phyloP scores from a whole-genome alignment of 2,113 vertebrate species.

The Excalfactoria chinensis region DNA sequence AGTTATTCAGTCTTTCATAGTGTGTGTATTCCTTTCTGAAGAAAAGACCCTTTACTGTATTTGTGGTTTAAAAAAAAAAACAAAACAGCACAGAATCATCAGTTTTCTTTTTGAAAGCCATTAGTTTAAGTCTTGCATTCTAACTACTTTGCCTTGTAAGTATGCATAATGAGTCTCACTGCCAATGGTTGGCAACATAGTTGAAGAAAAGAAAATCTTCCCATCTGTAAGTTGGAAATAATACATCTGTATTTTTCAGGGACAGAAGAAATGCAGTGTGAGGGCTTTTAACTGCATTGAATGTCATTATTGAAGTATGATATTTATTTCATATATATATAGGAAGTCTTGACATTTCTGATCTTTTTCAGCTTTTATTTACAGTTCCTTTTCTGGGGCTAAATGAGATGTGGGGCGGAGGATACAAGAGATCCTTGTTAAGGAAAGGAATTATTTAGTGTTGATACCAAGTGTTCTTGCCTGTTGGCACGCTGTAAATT shows the following conservation, averaged over 20 bases:
- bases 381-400: background rate
- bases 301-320: background rate
- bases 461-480: background rate
- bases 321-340: background rate
- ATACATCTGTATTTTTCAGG: background rate
- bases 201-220: background rate
- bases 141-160: background rate
- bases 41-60: background rate
- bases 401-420: background rate
- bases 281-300: background rate
- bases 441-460: background rate
- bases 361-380: background rate
- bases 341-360: background rate
- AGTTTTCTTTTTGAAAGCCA: background rate
- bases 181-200: background rate
- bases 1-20: background rate
- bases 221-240: background rate
- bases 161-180: background rate
- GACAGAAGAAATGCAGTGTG: background rate
- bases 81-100: background rate
- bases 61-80: background rate
- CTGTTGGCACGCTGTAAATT: background rate
- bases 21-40: background rate
- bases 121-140: background rate
- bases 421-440: background rate